Base-by-base conservation (phyloP, 2,797 vertebrate species). In the Silurus lanzhouensis region DNA sequence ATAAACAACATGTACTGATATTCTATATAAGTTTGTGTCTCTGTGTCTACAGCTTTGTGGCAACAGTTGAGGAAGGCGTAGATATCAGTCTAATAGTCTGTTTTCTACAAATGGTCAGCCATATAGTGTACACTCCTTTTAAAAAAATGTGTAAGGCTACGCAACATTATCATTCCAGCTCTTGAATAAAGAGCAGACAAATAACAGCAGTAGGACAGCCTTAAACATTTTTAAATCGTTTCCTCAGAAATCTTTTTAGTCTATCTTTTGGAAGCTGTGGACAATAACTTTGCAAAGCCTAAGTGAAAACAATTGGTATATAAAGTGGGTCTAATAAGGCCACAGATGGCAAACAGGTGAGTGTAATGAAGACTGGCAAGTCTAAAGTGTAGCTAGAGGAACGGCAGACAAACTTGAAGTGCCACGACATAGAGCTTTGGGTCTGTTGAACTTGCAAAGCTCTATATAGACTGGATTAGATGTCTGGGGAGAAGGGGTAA, bases 311-410 rank as follows among this genome's bases (percentile, higher is more conserved):
- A 75, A 57, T 55, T 27, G 48, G 14, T 17, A 9, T 75, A 27
- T 75, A 75, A 76, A 76, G n/a, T 76, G 52, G 6, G n/a, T 57
- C n/a, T 76, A 76, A 76, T 76, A 76, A 31, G 52, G 55, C n/a
- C 72, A 57, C 14, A 57, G 72, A 76, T 76, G 52, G 48, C 7
- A 76, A 76, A 76, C 15, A 20, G 17, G 52, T 76, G 14, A 31
- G 15, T 31, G 15, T 58, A 58, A 76, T 76, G 52, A 76, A 58
- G 74, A 76, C 55, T 57, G 74, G 27, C 55, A 76, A 10, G 74
- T 76, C 52, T 76, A 58, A 76, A 76, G 52, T 76, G 25, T 52
- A 31, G 25, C 74, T 1, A 7, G 55, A 19, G 57, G 57, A 20
- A 20, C 27, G 58, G 15, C 75, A 22, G 55, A 38, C 17, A 77